These are phyloP conservation scores for Geopemphigus sp. DNA, from an alignment of 1,140 invertebrate genomes.

Conservation along the genomic window DNA sequence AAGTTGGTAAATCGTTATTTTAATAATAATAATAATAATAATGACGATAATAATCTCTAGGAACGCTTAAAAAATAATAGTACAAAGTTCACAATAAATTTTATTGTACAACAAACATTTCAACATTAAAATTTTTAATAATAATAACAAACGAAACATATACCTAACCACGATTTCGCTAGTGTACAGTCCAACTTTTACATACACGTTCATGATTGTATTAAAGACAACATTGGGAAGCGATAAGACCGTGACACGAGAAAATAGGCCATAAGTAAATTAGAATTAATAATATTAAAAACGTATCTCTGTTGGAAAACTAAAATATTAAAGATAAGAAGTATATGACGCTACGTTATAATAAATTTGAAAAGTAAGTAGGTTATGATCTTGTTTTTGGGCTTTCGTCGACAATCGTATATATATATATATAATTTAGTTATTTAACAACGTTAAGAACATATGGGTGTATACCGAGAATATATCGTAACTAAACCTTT, in stretches of 20 bases:
- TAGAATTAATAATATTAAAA: conserved; percentile 26
- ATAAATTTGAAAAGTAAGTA: conserved; percentile 23
- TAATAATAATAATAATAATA: conserved; percentile 40
- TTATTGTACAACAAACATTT: conserved; percentile 44
- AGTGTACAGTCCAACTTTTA: conserved; percentile 29
- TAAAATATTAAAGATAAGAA: conserved; percentile 31
- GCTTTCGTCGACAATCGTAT: not conserved
- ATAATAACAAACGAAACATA: conserved; percentile 32
- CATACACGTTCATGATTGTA: conserved; percentile 47
- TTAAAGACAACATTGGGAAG: conserved; percentile 35
- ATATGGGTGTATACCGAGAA: no score
- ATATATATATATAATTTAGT: not conserved
- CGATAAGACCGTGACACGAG: conserved; percentile 17
- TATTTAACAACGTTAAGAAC: no score
- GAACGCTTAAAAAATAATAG: conserved; percentile 45
- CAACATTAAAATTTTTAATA: not conserved
- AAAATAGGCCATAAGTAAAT: conserved; percentile 14
- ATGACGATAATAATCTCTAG: conserved; percentile 18
- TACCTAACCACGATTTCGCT: conserved; percentile 33
- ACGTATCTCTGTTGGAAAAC: conserved; percentile 6
- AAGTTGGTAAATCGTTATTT: conserved; percentile 21
- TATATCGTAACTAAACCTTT: no score
- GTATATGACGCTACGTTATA: conserved; percentile 1
- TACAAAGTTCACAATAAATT: conserved; percentile 32
- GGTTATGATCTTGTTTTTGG: conserved; percentile 12